Evolutionary conservation across 2,113 vertebrate species (phyloP).

Genomic region (Paralichthys olivaceus): DNA sequence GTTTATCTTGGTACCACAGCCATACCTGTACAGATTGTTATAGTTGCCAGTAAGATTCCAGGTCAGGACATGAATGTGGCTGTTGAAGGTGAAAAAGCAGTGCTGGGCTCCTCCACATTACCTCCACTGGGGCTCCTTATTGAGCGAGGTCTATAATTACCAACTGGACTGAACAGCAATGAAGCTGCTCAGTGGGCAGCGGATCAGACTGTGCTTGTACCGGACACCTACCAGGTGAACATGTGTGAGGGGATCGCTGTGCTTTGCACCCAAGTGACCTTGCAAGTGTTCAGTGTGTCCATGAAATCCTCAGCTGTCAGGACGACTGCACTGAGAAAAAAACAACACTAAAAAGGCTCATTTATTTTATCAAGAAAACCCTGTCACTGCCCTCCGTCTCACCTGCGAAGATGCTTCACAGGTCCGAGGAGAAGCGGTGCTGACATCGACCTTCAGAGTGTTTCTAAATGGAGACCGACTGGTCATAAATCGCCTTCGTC

Average conservation of each 20-base stretch:
- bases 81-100: neutral
- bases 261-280: neutral
- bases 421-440: neutral
- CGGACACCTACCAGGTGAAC: neutral
- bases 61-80: neutral
- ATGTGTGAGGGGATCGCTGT: neutral
- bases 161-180: neutral
- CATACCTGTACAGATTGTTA: neutral
- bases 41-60: neutral
- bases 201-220: neutral
- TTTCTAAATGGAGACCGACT: constrained; percentile 46
- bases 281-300: neutral
- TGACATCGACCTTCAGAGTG: constrained; percentile 32
- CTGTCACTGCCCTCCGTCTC: neutral
- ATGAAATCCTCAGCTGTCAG: neutral
- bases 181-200: neutral
- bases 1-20: neutral
- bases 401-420: neutral
- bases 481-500: constrained; percentile 54
- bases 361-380: neutral
- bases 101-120: neutral
- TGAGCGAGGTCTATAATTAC: neutral
- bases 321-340: no score
- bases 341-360: neutral
- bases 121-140: neutral